These are phyloP conservation scores for Patella ulyssiponensis DNA, from an alignment of 2,888 invertebrate genomes.

Conservation along the genomic window DNA sequence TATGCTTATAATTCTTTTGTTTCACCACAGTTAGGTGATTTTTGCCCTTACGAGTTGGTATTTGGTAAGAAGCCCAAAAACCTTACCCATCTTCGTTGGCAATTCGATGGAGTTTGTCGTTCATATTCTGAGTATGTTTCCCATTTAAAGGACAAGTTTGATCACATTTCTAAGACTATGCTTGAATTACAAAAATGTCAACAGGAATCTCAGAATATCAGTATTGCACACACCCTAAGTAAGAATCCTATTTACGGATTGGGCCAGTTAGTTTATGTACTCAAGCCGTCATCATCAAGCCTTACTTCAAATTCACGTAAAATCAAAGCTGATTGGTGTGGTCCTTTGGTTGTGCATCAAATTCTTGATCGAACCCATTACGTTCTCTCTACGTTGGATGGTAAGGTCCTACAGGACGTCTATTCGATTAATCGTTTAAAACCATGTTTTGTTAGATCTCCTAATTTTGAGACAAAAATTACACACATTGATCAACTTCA, in stretches of 20 bases:
- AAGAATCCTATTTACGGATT: neutral
- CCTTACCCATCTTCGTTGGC: neutral
- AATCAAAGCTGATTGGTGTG: conserved; percentile 7
- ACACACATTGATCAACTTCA: neutral
- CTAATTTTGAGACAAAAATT: neutral
- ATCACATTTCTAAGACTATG: neutral
- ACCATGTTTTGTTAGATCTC: neutral
- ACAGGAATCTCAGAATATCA: conserved; percentile 8
- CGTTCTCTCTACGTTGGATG: neutral
- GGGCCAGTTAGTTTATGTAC: neutral
- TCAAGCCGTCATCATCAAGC: neutral
- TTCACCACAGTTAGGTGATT: neutral
- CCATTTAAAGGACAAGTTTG: conserved; percentile 5
- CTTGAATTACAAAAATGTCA: neutral
- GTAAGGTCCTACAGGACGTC: neutral
- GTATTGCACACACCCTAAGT: neutral
- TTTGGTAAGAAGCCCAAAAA: neutral
- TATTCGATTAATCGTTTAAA: neutral
- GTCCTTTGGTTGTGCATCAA: conserved; percentile 2
- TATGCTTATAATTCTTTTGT: conserved; percentile 4
- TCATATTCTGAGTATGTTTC: neutral
- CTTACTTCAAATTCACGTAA: neutral
- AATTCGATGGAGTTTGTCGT: neutral
- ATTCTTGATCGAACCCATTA: conserved; percentile 11
- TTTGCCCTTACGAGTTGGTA: neutral